Conservation (phyloP, 2,888 invertebrate genomes). For the Apamea epomidion region DNA sequence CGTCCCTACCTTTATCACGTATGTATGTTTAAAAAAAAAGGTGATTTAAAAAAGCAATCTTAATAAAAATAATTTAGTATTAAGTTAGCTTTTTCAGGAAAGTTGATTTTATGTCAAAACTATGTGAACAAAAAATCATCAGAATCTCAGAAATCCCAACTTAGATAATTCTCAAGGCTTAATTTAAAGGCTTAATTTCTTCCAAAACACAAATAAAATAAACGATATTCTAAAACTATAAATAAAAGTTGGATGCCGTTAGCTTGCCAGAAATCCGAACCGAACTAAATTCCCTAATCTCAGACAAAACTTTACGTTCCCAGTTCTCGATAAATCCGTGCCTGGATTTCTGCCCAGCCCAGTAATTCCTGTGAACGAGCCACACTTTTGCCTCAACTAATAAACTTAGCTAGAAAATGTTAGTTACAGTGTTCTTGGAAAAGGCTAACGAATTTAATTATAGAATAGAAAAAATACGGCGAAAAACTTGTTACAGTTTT, state of each 20-base stretch:
- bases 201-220: slow-evolving; percentile 1
- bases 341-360: slow-evolving; percentile 61
- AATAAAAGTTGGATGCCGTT: slow-evolving; percentile 11
- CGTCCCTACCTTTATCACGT: neutral
- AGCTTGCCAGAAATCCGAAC: slow-evolving; percentile 22
- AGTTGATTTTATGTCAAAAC: no score
- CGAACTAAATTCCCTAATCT: slow-evolving; percentile 56
- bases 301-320: slow-evolving; percentile 39
- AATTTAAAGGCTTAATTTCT: neutral
- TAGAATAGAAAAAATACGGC: slow-evolving; percentile 24
- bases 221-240: neutral
- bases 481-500: slow-evolving; percentile 7
- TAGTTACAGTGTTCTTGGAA: slow-evolving; percentile 52
- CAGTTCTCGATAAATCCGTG: slow-evolving; percentile 57
- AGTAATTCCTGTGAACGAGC: slow-evolving; percentile 55
- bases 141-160: no score
- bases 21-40: neutral
- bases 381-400: slow-evolving; percentile 58
- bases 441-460: slow-evolving; percentile 49
- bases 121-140: neutral
- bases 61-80: neutral
- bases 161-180: neutral
- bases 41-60: no score
- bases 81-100: neutral
- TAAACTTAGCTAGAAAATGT: slow-evolving; percentile 53